Base-by-base conservation (phyloP, 2,888 invertebrate species). In the Caenorhabditis virilis region DNA sequence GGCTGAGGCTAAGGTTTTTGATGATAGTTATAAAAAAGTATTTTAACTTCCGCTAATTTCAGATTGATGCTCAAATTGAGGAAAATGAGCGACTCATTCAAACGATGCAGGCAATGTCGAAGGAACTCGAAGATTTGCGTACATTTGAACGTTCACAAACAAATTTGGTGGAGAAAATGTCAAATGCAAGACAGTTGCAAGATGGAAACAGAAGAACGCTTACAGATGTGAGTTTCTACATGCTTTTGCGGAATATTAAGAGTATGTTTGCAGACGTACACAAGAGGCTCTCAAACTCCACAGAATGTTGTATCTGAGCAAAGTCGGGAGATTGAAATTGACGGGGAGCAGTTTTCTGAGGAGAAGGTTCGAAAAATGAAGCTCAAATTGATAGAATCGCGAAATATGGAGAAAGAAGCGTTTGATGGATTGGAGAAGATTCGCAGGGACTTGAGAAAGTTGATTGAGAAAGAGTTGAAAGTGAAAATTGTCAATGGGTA, bases 381-480 rank as follows among this genome's bases (percentile, higher is more conserved):
- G 16, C 20, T 13, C 20, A 23, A 42, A 42, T 13, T 23, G 23
- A 20, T 22, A 3, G 43, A 45, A 16, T n/a, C 23, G 18, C 26
- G 27, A 45, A 15, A 5, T 15, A 6, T 57, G 2, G 57, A 53
- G 26, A 45, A 25, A 16, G 53, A 45, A 4, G 46, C 53, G n/a
- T 20, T 57, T 2, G 53, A 50, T 9, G 63, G 63, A 23, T 41
- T 63, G 41, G 49, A 53, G 16, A 36, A 45, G 1, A 38, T 63
- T 27, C 49, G 33, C 16, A 49, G 50, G 6, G 53, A 63, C 27
- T 26, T 63, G 20, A 25, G 27, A 1, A 49, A 48, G 41, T 18
- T 63, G n/a, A 45, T 58, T 7, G 51, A 58, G 36, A 54, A 58
- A 46, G 23, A 22, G 0, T 27, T 51, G 42, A 58, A 64, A 22